Base-by-base conservation (phyloP, 2,888 invertebrate genomes). In the Dexiosoma caninum region DNA sequence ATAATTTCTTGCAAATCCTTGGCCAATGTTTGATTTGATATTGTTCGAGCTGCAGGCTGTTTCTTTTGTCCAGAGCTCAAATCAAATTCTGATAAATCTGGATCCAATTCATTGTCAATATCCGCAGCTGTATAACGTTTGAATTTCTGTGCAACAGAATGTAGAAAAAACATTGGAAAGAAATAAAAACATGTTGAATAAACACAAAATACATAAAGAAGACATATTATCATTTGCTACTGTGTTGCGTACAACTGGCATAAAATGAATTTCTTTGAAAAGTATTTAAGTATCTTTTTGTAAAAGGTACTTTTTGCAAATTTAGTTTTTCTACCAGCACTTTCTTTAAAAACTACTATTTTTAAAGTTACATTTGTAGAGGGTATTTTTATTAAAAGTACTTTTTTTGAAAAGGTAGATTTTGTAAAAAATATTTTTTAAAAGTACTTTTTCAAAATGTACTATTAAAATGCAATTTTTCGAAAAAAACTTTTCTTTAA, bases 81-180 rank as follows among this genome's bases (percentile, higher is more conserved):
- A 57, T 90, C 89, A 81, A 87, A 88, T 78, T 89, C 90, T 6
- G 89, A 89, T 21, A 87, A 84, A 55, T 89, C 88, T 62, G 84
- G 85, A 70, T 86, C 85, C 30, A 84, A 80, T 64, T 87, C 87
- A 46, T 86, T 86, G 66, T 89, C 89, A n/a, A 88, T 85, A 72
- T 88, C 87, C 8, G 88, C 86, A 27, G 87, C 84, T 7, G 88
- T 88, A 62, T 86, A 89, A 37, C 88, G 88, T 53, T 89, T 89
- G 78, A 88, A 86, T 86, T 89, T 89, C 89, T 89, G 76, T 57
- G 8, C 12, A 67, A 10, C 57, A 44, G 27, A n/a, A n/a, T n/a
- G n/a, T n/a, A 67, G 27, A 64, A 23, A 37, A 4, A 6, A 5
- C 44, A 55, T 14, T 6, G 32, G 30, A 35, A 5, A 44, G 7